These are phyloP conservation scores for Drosophila pectinifera DNA, from an alignment of 1,140 invertebrate species.

Conservation along the genomic window DNA sequence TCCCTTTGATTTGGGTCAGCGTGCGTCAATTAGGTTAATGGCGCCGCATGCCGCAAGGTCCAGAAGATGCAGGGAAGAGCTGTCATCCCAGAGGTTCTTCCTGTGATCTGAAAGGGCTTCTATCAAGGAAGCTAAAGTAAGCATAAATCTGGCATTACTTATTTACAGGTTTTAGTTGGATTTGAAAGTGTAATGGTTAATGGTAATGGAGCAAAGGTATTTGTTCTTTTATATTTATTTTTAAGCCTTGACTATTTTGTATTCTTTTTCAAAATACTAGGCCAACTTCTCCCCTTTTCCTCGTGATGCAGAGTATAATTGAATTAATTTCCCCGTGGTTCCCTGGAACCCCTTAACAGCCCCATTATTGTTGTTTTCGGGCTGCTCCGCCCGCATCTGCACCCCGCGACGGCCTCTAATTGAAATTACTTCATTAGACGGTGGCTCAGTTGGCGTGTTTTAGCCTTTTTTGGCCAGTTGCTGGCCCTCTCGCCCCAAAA, in stretches of 20 bases:
- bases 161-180: too few relatives aligned
- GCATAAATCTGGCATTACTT: too few relatives aligned
- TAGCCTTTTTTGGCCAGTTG: conserved; percentile 23
- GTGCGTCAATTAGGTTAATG: conserved; percentile 43
- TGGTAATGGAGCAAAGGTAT: too few relatives aligned
- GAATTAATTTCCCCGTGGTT: conserved; percentile 17
- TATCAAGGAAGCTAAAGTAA: too few relatives aligned
- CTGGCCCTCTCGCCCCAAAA: conserved; percentile 39
- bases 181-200: too few relatives aligned
- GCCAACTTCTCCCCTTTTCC: neutral
- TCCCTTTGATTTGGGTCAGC: conserved; percentile 60
- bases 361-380: conserved; percentile 2
- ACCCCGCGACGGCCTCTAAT: conserved; percentile 32
- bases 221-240: too few relatives aligned
- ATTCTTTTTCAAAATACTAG: neutral
- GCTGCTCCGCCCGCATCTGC: neutral
- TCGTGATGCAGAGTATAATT: neutral
- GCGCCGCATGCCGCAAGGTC: conserved; percentile 21
- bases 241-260: too few relatives aligned
- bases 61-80: neutral
- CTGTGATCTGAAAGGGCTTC: too few relatives aligned
- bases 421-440: conserved; percentile 76
- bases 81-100: neutral
- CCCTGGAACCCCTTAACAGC: conserved; percentile 1
- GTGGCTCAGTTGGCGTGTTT: conserved; percentile 33